A percentile compares a stretch with the other conserved stretches of the same genome.
phyloP scores from a whole-genome alignment of 2,113 vertebrate species.

The Pelecanoides urinatrix region DNA sequence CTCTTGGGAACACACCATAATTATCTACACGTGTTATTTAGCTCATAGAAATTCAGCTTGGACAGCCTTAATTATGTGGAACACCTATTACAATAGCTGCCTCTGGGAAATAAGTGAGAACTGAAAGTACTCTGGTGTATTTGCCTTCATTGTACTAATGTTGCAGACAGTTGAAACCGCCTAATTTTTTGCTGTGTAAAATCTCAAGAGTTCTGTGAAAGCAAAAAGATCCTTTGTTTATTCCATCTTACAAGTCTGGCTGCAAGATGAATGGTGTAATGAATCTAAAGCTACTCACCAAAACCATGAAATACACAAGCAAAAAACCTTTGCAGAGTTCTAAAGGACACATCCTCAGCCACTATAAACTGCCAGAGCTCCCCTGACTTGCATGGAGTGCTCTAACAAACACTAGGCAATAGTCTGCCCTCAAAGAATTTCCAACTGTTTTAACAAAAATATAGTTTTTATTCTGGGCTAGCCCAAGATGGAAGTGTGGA shows the following conservation, averaged over 20 bases:
- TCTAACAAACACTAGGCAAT: neutral
- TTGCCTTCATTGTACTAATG: neutral
- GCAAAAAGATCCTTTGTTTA: neutral
- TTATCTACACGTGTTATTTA: neutral
- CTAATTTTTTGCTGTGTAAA: neutral
- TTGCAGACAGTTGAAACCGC: neutral
- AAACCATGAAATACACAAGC: neutral
- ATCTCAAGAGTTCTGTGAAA: neutral
- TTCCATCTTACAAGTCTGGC: neutral
- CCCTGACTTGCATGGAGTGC: neutral
- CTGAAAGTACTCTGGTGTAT: neutral
- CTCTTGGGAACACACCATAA: neutral
- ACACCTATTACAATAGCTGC: neutral
- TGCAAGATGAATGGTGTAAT: neutral
- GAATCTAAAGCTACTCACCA: neutral
- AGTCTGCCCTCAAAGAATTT: neutral
- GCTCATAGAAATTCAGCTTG: neutral
- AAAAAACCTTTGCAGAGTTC: neutral
- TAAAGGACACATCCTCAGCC: neutral
- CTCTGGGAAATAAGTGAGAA: neutral
- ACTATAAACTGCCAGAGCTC: neutral
- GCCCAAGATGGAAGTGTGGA: neutral
- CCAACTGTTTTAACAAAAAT: neutral
- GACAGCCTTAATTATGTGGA: conserved; percentile 5
- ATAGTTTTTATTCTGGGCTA: accelerated